These are phyloP conservation scores for Guaruba guarouba DNA, from an alignment of 2,113 vertebrate species.

Conservation along the genomic window DNA sequence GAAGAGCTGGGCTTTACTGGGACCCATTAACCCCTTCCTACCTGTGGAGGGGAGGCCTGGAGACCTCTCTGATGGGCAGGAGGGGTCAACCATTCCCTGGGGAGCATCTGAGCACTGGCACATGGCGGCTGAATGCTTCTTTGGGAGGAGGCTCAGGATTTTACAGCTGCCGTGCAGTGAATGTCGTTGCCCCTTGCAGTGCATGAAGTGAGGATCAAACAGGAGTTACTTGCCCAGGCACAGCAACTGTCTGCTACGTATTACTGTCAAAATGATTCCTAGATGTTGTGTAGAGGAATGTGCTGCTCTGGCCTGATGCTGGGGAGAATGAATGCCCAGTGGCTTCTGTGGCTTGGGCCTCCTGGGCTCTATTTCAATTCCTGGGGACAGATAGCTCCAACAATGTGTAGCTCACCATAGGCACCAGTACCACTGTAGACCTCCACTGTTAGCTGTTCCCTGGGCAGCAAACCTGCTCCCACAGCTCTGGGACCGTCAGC, in stretches of 20 bases:
- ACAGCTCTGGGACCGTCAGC: neutral
- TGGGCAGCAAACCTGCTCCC: neutral
- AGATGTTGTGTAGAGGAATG: neutral
- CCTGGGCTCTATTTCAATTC: neutral
- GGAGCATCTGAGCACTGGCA: neutral
- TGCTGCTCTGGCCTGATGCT: neutral
- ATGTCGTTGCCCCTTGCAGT: neutral
- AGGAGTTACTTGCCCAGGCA: neutral
- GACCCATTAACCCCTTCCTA: slow-evolving; percentile 22
- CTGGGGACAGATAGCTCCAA: neutral
- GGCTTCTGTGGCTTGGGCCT: neutral
- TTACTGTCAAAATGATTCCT: neutral
- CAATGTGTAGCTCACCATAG: neutral
- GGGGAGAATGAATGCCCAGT: neutral
- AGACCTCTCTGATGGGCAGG: neutral
- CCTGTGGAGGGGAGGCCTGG: neutral
- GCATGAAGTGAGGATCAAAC: fast-evolving
- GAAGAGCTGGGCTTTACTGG: slow-evolving; percentile 62
- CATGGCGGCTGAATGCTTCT: neutral
- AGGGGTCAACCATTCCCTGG: fast-evolving
- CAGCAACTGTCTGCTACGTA: neutral
- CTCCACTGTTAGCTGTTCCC: neutral
- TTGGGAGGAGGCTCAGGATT: neutral
- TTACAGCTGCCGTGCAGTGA: fast-evolving
- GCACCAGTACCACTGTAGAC: neutral